Evolutionary conservation across 2,113 vertebrate species (phyloP), one percentile per base, ranked within the genome.

Genomic region (Chamaea fasciata): DNA sequence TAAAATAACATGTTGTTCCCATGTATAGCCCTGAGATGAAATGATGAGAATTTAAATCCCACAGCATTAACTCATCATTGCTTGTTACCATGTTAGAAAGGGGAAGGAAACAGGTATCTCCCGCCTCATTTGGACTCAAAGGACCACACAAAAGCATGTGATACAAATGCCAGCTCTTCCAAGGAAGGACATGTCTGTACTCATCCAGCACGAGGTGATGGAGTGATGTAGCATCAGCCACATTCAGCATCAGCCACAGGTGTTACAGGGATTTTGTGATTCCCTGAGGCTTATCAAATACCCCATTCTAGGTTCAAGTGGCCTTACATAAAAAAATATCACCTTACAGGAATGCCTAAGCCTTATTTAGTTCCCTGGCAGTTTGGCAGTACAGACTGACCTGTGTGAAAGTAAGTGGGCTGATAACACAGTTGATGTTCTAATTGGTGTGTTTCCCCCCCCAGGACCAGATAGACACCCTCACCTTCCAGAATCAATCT

Each of bases 401-500:
- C 6, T 4, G 9, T 41, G 11, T 27, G 26, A 92, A 47, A 42
- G 15, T 26, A 24, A 69, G 33, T 59, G 33, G 44, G 17, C 4
- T 67, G n/a, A 4, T 64, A 70, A 74, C 4, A 31, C 0, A 5
- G 9, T 12, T 37, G 28, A 28, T 90, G 39, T 81, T 49, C 82
- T 89, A 82, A 56, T 9, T 15, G 85, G 3, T 84, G 52, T 90
- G 26, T 37, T 6, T 94, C 65, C 9, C 62, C 57, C 56, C 89
- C 11, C 94, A 99, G 99, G 99, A 99, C 97, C 99, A 99, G 96
- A 99, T 99, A 95, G 99, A 99, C 98, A 99, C 98, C 1, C 98
- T 99, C 94, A 99, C 99, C 33, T 99, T 99, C 97, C 99, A 99
- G 97, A 99, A 99, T 82, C 98, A 98, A 20, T 98, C 98, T 95